Conservation (phyloP, 2,113 vertebrate species). For the Megaceryle maxima region DNA sequence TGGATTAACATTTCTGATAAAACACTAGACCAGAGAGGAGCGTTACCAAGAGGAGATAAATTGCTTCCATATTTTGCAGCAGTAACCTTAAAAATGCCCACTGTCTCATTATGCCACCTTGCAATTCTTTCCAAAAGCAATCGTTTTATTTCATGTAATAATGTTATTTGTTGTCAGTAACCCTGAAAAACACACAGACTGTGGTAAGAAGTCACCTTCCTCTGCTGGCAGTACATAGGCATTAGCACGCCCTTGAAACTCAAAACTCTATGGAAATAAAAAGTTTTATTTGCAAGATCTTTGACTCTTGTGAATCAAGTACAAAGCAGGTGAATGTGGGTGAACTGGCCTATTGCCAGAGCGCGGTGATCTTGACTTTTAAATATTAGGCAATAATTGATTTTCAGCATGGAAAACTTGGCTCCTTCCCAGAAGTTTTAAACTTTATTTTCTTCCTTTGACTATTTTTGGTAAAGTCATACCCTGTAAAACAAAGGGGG, state of each 20-base stretch:
- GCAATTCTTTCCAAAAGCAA: constrained; percentile 71
- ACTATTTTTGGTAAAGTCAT: constrained; percentile 56
- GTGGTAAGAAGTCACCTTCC: neutral
- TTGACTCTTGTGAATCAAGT: neutral
- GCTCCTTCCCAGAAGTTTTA: constrained; percentile 7
- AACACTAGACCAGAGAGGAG: constrained; percentile 80
- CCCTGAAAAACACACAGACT: neutral
- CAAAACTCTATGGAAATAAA: constrained; percentile 8
- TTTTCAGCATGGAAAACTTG: constrained; percentile 52
- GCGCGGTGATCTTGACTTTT: neutral
- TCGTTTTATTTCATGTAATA: constrained; percentile 60
- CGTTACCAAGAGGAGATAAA: constrained; percentile 79
- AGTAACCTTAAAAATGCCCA: constrained; percentile 74
- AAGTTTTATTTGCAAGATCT: neutral
- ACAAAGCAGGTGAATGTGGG: constrained; percentile 40
- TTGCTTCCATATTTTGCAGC: constrained; percentile 71
- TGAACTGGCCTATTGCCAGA: constrained; percentile 17
- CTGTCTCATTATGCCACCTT: constrained; percentile 73
- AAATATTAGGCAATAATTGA: constrained; percentile 23
- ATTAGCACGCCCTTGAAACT: neutral
- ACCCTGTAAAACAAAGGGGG: constrained; percentile 52
- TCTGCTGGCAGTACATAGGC: neutral
- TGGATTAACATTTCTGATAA: constrained; percentile 87
- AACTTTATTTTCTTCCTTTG: constrained; percentile 56
- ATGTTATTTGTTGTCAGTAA: constrained; percentile 46